phyloP scores from a whole-genome alignment of 1,140 invertebrate species.

The Neodiprion virginianus region DNA sequence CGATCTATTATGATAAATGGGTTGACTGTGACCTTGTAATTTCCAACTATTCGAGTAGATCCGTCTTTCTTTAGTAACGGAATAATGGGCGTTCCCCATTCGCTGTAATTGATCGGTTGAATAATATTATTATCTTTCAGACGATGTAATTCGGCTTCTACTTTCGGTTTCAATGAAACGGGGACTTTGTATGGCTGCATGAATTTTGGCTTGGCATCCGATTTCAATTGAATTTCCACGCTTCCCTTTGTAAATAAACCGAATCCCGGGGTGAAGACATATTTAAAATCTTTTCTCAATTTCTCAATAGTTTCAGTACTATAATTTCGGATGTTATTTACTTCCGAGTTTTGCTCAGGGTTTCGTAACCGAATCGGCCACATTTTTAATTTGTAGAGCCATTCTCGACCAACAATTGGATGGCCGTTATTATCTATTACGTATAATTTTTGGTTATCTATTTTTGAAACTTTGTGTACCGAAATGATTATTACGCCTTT shows the following conservation, averaged over 20 bases:
- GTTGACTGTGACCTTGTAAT: slow-evolving; percentile 40
- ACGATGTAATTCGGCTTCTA: slow-evolving; percentile 39
- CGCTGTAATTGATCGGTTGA: slow-evolving; percentile 43
- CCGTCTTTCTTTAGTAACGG: slow-evolving; percentile 44
- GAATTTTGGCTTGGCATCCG: slow-evolving; percentile 40
- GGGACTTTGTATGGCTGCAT: slow-evolving; percentile 40
- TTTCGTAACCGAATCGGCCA: slow-evolving; percentile 12
- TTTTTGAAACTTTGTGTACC: not conserved
- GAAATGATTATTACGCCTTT: not conserved
- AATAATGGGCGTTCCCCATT: slow-evolving; percentile 54
- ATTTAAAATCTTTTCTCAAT: not conserved
- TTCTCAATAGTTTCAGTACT: not conserved
- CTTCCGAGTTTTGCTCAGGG: not conserved
- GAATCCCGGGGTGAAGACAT: slow-evolving; percentile 19
- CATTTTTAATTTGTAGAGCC: slow-evolving; percentile 11
- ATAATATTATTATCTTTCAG: slow-evolving; percentile 44
- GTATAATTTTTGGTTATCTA: slow-evolving; percentile 10
- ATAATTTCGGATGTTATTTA: slow-evolving; percentile 2
- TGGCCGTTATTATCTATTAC: slow-evolving; percentile 10
- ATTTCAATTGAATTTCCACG: slow-evolving; percentile 32
- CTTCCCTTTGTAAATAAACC: slow-evolving; percentile 26
- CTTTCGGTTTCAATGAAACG: slow-evolving; percentile 35
- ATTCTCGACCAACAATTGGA: slow-evolving; percentile 16
- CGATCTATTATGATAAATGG: slow-evolving; percentile 30
- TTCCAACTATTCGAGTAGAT: slow-evolving; percentile 29